A percentile compares a stretch with the other conserved stretches of the same genome.
phyloP scores from a whole-genome alignment of 2,113 vertebrate species.

The Fregata magnificens region DNA sequence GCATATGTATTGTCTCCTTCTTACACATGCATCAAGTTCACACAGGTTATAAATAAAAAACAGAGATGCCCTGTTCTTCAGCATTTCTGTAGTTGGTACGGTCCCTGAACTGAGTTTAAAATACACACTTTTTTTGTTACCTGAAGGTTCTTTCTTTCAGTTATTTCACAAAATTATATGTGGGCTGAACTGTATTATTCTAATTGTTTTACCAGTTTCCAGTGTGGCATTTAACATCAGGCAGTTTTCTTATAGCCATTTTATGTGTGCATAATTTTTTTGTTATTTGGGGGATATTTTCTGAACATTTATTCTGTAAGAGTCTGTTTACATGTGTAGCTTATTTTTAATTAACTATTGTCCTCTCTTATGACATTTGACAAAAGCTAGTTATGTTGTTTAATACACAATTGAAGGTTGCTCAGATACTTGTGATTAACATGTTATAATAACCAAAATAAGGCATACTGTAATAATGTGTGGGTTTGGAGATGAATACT shows the following conservation, averaged over 20 bases:
- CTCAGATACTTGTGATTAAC: not conserved
- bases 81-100: not conserved
- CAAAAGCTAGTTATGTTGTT: not conserved
- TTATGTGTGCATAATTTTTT: not conserved
- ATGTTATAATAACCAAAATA: not conserved
- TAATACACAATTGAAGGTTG: not conserved
- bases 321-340: not conserved
- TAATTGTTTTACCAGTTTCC: not conserved
- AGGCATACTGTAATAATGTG: not conserved
- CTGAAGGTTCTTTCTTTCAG: not conserved
- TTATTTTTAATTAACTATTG: not conserved
- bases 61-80: not conserved
- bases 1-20: not conserved
- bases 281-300: not conserved
- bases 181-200: not conserved
- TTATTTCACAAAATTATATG: not conserved
- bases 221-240: not conserved
- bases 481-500: not conserved
- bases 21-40: not conserved
- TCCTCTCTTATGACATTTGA: not conserved
- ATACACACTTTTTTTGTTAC: rapidly evolving
- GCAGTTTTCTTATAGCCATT: not conserved
- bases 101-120: not conserved
- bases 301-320: not conserved
- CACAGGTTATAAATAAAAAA: not conserved